Conservation (phyloP, 1,140 invertebrate species). For the Caenorhabditis briggsae region DNA sequence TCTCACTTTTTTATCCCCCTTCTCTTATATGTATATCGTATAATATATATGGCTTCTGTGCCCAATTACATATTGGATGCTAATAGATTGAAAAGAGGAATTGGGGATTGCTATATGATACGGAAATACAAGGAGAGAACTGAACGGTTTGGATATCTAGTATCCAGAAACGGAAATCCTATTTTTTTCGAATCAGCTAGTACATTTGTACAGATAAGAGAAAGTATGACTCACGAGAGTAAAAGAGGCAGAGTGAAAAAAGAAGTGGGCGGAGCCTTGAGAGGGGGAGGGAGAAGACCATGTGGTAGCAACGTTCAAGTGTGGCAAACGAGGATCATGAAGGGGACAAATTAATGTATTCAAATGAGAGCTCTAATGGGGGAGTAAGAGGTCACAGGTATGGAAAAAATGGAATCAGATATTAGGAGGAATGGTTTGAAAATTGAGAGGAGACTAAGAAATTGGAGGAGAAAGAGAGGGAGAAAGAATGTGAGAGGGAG, state of each 20-base stretch:
- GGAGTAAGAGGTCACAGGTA: not conserved
- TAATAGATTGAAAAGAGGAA: not conserved
- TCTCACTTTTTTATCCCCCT: constrained; percentile 17
- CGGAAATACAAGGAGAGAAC: constrained; percentile 1
- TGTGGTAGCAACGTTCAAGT: constrained; percentile 48
- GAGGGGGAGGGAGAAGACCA: not conserved
- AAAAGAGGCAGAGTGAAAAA: not conserved
- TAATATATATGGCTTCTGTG: not conserved
- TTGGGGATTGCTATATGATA: not conserved
- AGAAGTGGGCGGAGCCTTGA: constrained; percentile 15
- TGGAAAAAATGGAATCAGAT: not conserved
- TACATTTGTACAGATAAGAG: constrained; percentile 34
- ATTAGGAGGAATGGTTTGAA: not conserved
- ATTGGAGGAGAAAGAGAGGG: not conserved
- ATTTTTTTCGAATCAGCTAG: not conserved
- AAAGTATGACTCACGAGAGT: constrained; percentile 22
- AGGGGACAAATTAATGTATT: constrained; percentile 32
- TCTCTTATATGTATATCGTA: constrained; percentile 37
- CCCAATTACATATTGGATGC: constrained; percentile 3
- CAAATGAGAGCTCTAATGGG: constrained; percentile 46
- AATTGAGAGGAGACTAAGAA: not conserved
- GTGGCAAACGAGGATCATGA: constrained; percentile 42
- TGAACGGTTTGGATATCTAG: too few relatives aligned
- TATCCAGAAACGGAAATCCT: not conserved
- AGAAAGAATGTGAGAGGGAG: not conserved